Percentiles rank a stretch among this genome's conserved stretches.
phyloP scores from a whole-genome alignment of 2,888 invertebrate genomes.

The Apotomis betuletana region DNA sequence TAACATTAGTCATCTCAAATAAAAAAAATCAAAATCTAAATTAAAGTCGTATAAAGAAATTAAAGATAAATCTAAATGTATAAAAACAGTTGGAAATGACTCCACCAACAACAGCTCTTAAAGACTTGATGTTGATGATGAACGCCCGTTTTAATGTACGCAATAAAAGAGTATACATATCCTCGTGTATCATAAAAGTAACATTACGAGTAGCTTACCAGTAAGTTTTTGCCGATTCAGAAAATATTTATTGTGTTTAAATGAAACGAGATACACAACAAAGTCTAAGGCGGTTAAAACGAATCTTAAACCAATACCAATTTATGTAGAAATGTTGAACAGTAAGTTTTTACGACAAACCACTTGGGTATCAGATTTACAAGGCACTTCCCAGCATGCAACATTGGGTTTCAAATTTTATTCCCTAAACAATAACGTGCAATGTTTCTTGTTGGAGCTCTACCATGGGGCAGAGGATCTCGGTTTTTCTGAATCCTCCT shows the following conservation, averaged over 20 bases:
- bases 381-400: constrained; percentile 32
- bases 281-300: constrained; percentile 21
- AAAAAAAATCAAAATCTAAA: too few relatives aligned
- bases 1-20: too few relatives aligned
- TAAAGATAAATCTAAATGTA: too few relatives aligned
- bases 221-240: not conserved
- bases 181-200: not conserved
- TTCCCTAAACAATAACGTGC: not conserved
- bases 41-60: too few relatives aligned
- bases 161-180: too few relatives aligned
- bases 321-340: constrained; percentile 66
- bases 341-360: constrained; percentile 63
- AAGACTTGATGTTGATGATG: not conserved
- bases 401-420: constrained; percentile 14
- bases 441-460: constrained; percentile 1
- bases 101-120: too few relatives aligned
- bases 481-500: constrained; percentile 30
- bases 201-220: not conserved
- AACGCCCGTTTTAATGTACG: not conserved
- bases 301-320: constrained; percentile 29
- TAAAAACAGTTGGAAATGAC: too few relatives aligned
- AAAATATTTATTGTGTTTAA: constrained; percentile 9
- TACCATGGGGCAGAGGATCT: not conserved
- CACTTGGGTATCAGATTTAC: constrained; percentile 53
- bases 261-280: constrained; percentile 15